A percentile compares a stretch with the other conserved stretches of the same genome.
Conservation (phyloP, 2,113 vertebrate species). For the Neotragus moschatus region DNA sequence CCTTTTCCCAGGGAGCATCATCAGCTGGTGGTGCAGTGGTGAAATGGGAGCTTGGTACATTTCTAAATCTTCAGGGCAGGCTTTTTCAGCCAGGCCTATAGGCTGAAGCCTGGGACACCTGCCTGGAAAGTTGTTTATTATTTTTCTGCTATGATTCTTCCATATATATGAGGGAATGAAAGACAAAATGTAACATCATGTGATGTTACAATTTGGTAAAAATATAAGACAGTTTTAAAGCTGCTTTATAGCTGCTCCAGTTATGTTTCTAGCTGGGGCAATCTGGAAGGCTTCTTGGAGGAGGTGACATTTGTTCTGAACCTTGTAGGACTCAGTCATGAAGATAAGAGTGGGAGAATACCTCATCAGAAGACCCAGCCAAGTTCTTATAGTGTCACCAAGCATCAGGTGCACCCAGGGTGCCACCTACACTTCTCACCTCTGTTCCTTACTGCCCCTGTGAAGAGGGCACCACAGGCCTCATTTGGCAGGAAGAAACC, state of each 20-base stretch:
- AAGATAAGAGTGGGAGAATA: neutral
- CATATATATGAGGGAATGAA: neutral
- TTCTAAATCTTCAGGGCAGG: neutral
- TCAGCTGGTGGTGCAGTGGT: rapidly evolving
- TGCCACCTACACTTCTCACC: neutral
- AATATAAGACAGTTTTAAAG: neutral
- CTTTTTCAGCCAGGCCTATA: rapidly evolving
- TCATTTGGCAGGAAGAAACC: neutral
- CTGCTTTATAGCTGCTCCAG: neutral
- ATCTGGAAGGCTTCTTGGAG: neutral
- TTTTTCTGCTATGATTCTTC: neutral
- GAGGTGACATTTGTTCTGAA: neutral
- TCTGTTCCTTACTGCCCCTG: neutral
- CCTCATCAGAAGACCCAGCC: neutral
- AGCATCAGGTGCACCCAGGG: neutral
- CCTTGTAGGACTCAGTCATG: neutral
- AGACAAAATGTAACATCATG: neutral
- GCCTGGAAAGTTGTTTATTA: neutral
- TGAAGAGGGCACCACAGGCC: neutral
- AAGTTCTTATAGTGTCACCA: neutral
- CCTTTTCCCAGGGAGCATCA: neutral
- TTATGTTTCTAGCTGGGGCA: neutral
- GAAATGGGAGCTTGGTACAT: rapidly evolving
- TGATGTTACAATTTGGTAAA: neutral
- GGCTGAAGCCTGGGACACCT: rapidly evolving